Base-by-base conservation (phyloP, 2,888 invertebrate species). In the Geophilus truncorum region DNA sequence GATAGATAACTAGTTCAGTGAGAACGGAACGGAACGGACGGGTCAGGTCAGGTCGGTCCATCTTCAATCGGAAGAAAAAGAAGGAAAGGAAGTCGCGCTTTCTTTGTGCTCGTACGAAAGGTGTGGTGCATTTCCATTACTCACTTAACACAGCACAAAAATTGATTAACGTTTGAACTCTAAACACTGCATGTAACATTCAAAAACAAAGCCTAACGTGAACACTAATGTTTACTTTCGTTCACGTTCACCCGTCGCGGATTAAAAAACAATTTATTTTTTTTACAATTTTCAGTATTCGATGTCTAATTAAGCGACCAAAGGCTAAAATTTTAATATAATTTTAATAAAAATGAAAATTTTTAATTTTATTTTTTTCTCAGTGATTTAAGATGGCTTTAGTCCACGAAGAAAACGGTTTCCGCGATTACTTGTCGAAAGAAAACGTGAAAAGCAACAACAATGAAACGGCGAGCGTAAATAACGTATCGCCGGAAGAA, bases 321-420 rank as follows among this genome's bases (percentile, higher is more conserved):
- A n/a, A n/a, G n/a, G n/a, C n/a, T n/a, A n/a, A n/a, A 9, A 32
- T 32, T 32, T 6, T 9, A 32, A 32, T 32, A 6, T 32, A 6
- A 45, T 45, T 12, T 6, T 45, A 9, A 12, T 1, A 25, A 70
- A 28, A 6, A 28, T 25, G 70, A 28, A 25, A 10, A 3, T 70
- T 70, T 70, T 9, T 12, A 45, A 45, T 45, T 45, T 45, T 45
- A 12, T n/a, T 45, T 45, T 18, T n/a, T 4, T 45, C 15, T n/a
- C 34, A 77, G 28, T 6, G 10, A 7, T 6, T 7, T 75, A 25
- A 18, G 21, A 77, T 77, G 77, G 77, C 77, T 18, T 18, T 21
- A 12, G 21, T 77, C 12, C 34, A 32, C 34, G 77, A 77, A 77
- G 77, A 77, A 21, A 77, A 77, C 32, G 77, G 77, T 34, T 77